Evolutionary conservation across 2,888 invertebrate species (phyloP), one percentile per base, ranked within the genome.

Genomic region (Nasonia oneida): DNA sequence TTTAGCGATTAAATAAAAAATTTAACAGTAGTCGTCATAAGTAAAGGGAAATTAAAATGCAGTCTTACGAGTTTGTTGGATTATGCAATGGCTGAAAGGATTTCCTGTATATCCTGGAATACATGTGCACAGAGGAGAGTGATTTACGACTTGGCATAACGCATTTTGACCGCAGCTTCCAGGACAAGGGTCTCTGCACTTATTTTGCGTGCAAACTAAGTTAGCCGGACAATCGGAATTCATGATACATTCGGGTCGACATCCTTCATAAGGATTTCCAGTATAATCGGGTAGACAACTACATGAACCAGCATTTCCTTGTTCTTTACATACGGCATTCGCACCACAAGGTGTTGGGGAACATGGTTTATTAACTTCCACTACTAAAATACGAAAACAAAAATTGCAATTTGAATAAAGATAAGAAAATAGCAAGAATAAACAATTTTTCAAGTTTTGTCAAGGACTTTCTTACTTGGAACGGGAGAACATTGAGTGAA

Each of bases 401-500:
- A 42, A 78, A 67, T 61, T n/a, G 1, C n/a, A 3, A 50, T 74
- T 47, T 74, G 12, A 33, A 50, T 74, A 23, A 33, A 50, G 29
- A 1, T 57, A 29, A 53, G 33, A 18, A 50, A 73, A 50, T 23
- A 29, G 42, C 29, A 70, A 78, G 18, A 64, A 73, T 14, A 23
- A 47, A 39, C 10, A 50, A 15, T 18, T 64, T 33, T 37, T 82
- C 23, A 23, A 23, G 2, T 70, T 33, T 33, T 80, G 15, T 64
- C n/a, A 4, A 37, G 12, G 3, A 39, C 12, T 47, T 29, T 37
- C 71, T 84, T 87, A 87, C 87, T 81, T 73, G 80, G 79, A 18
- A 57, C 14, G 1, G 74, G 37, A 18, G 42, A 42, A 64, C 97
- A 97, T 90, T 96, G 97, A 88, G 96, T 95, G 91, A 97, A 97